These are phyloP conservation scores for Eleutherodactylus coqui DNA, from an alignment of 2,797 vertebrate genomes.

Conservation along the genomic window DNA sequence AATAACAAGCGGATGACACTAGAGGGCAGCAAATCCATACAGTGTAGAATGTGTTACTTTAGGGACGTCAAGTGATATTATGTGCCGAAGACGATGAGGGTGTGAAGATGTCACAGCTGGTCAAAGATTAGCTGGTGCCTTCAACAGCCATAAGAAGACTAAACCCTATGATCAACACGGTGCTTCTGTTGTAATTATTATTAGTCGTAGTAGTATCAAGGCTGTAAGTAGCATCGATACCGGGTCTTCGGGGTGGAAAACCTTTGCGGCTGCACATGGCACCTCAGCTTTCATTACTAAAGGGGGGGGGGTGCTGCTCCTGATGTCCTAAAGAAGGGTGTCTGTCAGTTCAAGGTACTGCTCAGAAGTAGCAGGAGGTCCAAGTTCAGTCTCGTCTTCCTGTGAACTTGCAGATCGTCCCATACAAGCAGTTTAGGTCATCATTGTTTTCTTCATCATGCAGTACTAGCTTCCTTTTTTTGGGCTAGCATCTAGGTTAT, in stretches of 20 bases:
- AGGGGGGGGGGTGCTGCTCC: background rate
- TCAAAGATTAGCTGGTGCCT: background rate
- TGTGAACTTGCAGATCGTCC: background rate
- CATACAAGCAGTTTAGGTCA: no score
- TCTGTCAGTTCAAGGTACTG: background rate
- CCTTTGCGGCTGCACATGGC: background rate
- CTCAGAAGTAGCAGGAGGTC: background rate
- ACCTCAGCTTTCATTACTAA: background rate
- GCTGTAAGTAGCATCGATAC: background rate
- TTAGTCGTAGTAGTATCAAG: background rate
- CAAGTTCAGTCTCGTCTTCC: background rate
- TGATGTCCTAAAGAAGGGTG: background rate
- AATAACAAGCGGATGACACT: conserved; percentile 33
- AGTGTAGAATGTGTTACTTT: background rate
- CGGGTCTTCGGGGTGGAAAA: background rate
- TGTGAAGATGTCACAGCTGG: background rate
- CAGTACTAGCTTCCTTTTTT: no score
- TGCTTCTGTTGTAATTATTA: conserved; percentile 5
- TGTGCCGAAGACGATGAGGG: background rate
- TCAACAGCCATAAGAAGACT: background rate
- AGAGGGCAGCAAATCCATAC: conserved; percentile 54
- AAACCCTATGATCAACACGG: background rate
- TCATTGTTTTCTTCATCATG: no score
- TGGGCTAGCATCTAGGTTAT: no score
- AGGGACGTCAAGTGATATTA: background rate